Conservation (phyloP, 2,888 invertebrate species). For the Gerosis bhagava region DNA sequence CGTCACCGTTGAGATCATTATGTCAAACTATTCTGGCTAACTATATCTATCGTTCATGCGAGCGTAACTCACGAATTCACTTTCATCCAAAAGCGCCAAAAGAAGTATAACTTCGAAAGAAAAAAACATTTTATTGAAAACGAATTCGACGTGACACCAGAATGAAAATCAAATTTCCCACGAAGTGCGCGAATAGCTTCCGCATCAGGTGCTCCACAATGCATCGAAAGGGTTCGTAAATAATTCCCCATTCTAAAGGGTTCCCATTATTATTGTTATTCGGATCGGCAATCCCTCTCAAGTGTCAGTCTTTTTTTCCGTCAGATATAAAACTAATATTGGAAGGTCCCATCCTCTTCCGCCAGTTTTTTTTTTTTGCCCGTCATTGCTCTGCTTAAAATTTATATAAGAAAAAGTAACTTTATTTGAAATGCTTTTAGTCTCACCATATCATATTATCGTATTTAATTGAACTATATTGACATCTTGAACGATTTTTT, state of each 20-base stretch:
- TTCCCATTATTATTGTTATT: constrained; percentile 74
- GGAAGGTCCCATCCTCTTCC: constrained; percentile 81
- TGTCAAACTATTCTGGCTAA: too few relatives aligned
- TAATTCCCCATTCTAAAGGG: constrained; percentile 58
- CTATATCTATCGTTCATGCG: too few relatives aligned
- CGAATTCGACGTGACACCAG: constrained; percentile 10
- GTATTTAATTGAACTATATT: too few relatives aligned
- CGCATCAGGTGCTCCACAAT: constrained; percentile 70
- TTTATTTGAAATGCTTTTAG: constrained; percentile 68
- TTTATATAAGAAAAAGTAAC: constrained; percentile 60
- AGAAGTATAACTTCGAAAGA: not conserved
- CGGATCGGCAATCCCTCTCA: constrained; percentile 72
- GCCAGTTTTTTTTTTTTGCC: constrained; percentile 72
- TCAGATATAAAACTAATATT: constrained; percentile 80
- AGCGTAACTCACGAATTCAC: too few relatives aligned
- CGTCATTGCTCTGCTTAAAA: constrained; percentile 59
- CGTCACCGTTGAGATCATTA: too few relatives aligned
- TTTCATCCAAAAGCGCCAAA: too few relatives aligned
- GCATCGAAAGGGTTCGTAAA: constrained; percentile 69
- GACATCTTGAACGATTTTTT: too few relatives aligned
- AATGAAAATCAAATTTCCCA: constrained; percentile 55
- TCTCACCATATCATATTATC: constrained; percentile 35
- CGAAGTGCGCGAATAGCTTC: constrained; percentile 74
- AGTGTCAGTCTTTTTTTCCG: constrained; percentile 71
- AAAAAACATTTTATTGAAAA: constrained; percentile 3